Conservation (phyloP, 2,797 vertebrate genomes). For the Limnodromus scolopaceus region DNA sequence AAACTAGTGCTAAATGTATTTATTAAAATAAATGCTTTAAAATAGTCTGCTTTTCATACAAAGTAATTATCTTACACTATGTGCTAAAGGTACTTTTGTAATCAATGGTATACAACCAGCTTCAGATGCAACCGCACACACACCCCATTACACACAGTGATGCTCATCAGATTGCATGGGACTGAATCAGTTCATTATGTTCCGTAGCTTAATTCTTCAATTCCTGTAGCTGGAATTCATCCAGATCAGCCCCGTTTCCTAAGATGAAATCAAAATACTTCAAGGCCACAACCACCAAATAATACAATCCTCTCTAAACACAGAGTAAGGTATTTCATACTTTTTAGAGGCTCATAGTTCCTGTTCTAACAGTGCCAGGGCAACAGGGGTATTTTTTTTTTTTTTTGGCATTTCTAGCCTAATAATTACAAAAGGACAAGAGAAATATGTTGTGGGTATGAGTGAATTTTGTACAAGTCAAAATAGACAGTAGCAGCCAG, state of each 20-base stretch:
- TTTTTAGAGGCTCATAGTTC: constrained; percentile 35
- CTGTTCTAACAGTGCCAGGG: constrained; percentile 5
- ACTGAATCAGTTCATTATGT: constrained; percentile 58
- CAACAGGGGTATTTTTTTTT: not conserved
- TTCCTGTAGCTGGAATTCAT: constrained; percentile 64
- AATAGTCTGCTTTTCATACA: constrained; percentile 59
- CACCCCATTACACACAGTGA: constrained; percentile 40
- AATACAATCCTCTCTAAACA: constrained; percentile 46
- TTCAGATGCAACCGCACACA: constrained; percentile 10
- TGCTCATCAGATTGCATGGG: constrained; percentile 52
- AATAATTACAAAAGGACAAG: constrained; percentile 46
- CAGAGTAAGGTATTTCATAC: constrained; percentile 30
- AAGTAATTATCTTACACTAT: constrained; percentile 64
- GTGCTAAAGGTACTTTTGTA: constrained; percentile 63
- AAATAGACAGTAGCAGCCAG: constrained; percentile 64
- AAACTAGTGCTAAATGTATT: constrained; percentile 68
- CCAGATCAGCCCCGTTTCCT: constrained; percentile 61
- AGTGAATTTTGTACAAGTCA: constrained; percentile 49
- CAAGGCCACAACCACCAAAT: constrained; percentile 46
- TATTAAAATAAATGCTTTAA: constrained; percentile 68
- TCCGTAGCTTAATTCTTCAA: constrained; percentile 54
- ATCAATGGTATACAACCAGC: constrained; percentile 63
- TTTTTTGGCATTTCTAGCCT: not conserved
- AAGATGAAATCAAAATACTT: constrained; percentile 66
- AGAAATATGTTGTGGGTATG: constrained; percentile 55